Base-by-base conservation (phyloP, 1,140 invertebrate species). In the Zelostemma sp. region DNA sequence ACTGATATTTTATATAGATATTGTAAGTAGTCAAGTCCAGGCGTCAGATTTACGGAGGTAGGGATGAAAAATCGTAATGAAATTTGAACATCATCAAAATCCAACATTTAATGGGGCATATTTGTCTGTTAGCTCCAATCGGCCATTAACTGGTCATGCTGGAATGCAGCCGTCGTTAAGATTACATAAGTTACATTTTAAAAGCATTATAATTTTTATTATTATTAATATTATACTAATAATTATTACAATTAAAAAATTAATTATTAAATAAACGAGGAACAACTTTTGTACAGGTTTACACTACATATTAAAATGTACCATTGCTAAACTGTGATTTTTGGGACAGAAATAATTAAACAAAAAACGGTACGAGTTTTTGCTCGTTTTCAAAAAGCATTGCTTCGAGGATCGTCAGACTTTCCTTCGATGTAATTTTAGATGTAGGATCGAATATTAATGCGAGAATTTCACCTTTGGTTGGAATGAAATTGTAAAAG, bases 71-170 rank as follows among this genome's bases (percentile, higher is more conserved):
- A 15, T 48, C 14, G 14, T 8, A 49, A 57, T 40, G 51, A 54
- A 35, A 38, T 38, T 35, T 18, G 46, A 68, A 53, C 57, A 73
- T 48, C 68, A 74, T 68, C 62, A 64, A 47, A 74, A 77, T 82
- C 75, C 77, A 77, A 80, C 77, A 78, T 75, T 79, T 72, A 65
- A 68, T 71, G 84, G 83, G 84, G 84, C 82, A 75, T 82, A 81
- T 85, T 85, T 86, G 84, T 86, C 84, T 86, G 84, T 86, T 86
- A 85, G 84, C 84, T 85, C 83, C 82, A 77, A 75, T 84, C 77
- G 76, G 80, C 83, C 82, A 84, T 83, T 81, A 78, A 78, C 79
- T 84, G 80, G 82, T 80, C 79, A 78, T 73, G 81, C 82, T 85
- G 84, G 82, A 83, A 85, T 85, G 83, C 79, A 83, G 75, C 77